A percentile compares a stretch with the other conserved stretches of the same genome.
Evolutionary conservation across 2,797 vertebrate species (phyloP).

Genomic region (Rhincodon typus): DNA sequence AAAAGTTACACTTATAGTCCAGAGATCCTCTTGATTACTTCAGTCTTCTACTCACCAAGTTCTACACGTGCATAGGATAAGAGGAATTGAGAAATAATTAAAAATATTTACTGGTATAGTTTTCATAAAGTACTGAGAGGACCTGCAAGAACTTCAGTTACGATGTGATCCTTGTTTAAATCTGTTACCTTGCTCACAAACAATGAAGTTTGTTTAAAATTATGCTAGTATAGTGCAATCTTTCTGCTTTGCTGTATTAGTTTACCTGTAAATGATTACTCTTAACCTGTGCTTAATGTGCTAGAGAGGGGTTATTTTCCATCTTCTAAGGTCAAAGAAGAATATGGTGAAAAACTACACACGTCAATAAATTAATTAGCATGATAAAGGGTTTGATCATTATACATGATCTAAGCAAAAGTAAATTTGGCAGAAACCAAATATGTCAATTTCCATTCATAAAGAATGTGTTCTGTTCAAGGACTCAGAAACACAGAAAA

Average conservation of each 20-base stretch:
- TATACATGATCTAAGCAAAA: background rate
- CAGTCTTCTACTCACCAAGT: constrained; percentile 22
- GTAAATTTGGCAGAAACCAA: background rate
- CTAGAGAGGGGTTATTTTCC: background rate
- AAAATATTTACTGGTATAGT: background rate
- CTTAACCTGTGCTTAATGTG: background rate
- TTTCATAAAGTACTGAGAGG: background rate
- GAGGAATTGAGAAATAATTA: constrained; percentile 24
- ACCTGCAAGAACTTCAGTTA: background rate
- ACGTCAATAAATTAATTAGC: background rate
- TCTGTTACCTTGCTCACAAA: background rate
- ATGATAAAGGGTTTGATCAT: background rate
- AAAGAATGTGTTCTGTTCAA: background rate
- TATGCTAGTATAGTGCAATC: background rate
- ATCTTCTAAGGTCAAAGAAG: background rate
- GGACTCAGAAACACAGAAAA: too few species aligned
- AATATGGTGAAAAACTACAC: background rate
- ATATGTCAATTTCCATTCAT: background rate
- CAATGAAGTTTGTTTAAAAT: background rate
- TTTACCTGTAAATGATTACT: background rate
- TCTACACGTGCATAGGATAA: background rate
- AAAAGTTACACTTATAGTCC: constrained; percentile 21
- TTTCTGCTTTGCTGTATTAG: background rate
- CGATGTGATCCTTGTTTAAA: background rate
- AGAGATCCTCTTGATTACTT: constrained; percentile 27